A percentile compares a stretch with the other conserved stretches of the same genome.
phyloP scores from a whole-genome alignment of 30 jellyfish, hydroid and myxozoan species.

The Clytia hemisphaerica region DNA sequence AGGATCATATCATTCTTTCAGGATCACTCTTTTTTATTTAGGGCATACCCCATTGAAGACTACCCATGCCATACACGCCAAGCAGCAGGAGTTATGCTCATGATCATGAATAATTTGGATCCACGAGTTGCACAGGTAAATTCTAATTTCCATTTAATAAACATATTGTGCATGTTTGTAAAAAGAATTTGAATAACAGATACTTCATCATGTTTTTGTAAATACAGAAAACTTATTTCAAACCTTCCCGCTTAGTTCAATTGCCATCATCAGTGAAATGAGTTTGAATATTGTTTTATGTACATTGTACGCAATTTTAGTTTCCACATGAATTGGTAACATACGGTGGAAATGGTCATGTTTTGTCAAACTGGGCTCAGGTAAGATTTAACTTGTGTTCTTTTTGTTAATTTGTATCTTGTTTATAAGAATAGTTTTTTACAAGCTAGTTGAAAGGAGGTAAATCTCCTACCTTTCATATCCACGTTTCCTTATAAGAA shows the following conservation, averaged over 20 bases:
- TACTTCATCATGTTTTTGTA: not conserved
- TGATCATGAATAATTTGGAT: constrained; percentile 96
- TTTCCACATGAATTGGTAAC: constrained; percentile 95
- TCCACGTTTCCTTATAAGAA: too few species aligned
- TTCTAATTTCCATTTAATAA: too few species aligned
- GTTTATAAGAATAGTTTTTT: too few species aligned
- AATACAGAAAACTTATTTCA: too few species aligned
- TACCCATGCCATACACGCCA: constrained; percentile 82
- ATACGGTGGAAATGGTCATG: constrained; percentile 97
- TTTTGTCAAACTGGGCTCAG: constrained; percentile 97
- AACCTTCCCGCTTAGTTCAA: too few species aligned
- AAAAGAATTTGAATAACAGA: not conserved
- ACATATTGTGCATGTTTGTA: not conserved
- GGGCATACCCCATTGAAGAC: constrained; percentile 86
- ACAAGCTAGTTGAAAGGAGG: too few species aligned
- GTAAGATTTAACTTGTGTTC: constrained; percentile 20
- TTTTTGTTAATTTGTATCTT: too few species aligned
- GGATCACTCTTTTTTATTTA: not conserved
- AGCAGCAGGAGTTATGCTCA: constrained; percentile 94
- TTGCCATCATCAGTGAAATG: too few species aligned
- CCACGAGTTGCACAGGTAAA: constrained; percentile 95
- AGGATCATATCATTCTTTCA: too few species aligned
- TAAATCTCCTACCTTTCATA: too few species aligned
- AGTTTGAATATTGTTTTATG: too few species aligned
- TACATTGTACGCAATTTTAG: too few species aligned